Evolutionary conservation across 2,797 vertebrate species (phyloP).

Genomic region (Tragelaphus eurycerus): DNA sequence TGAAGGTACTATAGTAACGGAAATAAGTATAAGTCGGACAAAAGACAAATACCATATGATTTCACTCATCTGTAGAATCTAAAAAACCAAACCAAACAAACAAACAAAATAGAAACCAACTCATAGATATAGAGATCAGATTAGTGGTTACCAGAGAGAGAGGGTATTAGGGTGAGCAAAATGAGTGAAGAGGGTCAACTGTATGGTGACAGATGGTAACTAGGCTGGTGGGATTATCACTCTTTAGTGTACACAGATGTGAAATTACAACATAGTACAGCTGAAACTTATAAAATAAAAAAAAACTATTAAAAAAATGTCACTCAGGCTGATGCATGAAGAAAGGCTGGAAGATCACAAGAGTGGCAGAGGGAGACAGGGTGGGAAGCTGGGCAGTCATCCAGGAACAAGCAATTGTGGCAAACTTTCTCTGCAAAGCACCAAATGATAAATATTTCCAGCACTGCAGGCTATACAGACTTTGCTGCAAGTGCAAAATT

Average conservation of each 20-base stretch:
- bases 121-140: background rate
- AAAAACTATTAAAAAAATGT: background rate
- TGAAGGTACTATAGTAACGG: background rate
- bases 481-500: background rate
- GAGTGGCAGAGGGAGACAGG: background rate
- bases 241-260: background rate
- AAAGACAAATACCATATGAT: background rate
- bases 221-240: background rate
- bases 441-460: background rate
- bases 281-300: background rate
- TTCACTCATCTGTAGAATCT: background rate
- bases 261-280: background rate
- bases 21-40: background rate
- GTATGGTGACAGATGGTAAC: background rate
- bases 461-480: background rate
- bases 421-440: background rate
- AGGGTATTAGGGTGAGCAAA: background rate
- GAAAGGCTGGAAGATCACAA: background rate
- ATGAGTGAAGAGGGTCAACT: background rate
- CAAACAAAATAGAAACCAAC: background rate
- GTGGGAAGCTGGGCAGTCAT: background rate
- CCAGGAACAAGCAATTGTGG: background rate
- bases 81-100: background rate
- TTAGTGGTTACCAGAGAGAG: background rate
- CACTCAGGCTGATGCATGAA: background rate